These are phyloP conservation scores for Halcyon malimbica DNA, from an alignment of 2,113 vertebrate species.

Conservation along the genomic window DNA sequence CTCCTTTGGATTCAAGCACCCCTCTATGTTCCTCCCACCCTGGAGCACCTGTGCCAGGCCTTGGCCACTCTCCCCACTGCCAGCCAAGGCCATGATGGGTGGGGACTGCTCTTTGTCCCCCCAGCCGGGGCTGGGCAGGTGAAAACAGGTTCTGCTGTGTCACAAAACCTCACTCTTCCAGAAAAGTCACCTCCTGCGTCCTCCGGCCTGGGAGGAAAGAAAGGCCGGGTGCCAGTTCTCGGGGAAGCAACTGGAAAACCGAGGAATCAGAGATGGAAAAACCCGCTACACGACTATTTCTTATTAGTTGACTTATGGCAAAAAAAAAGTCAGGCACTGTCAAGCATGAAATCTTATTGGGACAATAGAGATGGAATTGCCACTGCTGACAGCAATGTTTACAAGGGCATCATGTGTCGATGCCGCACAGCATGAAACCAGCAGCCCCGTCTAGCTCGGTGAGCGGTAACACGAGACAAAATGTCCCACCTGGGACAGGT, in stretches of 20 bases:
- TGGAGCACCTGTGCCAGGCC: rapidly evolving
- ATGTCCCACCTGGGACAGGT: conserved; percentile 30
- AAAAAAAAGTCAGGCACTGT: conserved; percentile 6
- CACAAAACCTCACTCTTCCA: neutral
- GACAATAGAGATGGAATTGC: conserved; percentile 64
- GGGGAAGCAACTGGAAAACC: neutral
- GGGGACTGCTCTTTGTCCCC: neutral
- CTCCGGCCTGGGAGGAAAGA: neutral
- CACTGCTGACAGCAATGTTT: conserved; percentile 55
- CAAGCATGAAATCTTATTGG: conserved; percentile 58
- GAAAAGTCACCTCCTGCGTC: neutral
- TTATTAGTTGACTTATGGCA: neutral
- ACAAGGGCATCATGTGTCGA: conserved; percentile 21
- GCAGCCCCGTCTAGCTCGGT: conserved; percentile 6
- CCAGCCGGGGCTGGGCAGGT: rapidly evolving
- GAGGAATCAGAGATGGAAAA: neutral
- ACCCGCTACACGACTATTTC: neutral
- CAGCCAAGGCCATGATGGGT: neutral
- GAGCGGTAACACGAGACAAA: conserved; percentile 25
- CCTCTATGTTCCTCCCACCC: neutral
- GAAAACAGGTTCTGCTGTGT: neutral
- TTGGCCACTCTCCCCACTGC: neutral
- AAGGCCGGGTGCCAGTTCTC: neutral
- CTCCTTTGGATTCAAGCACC: neutral
- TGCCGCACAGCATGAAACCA: conserved; percentile 36